These are phyloP conservation scores for Eumaeus atala DNA, from an alignment of 1,140 invertebrate species.

Conservation along the genomic window DNA sequence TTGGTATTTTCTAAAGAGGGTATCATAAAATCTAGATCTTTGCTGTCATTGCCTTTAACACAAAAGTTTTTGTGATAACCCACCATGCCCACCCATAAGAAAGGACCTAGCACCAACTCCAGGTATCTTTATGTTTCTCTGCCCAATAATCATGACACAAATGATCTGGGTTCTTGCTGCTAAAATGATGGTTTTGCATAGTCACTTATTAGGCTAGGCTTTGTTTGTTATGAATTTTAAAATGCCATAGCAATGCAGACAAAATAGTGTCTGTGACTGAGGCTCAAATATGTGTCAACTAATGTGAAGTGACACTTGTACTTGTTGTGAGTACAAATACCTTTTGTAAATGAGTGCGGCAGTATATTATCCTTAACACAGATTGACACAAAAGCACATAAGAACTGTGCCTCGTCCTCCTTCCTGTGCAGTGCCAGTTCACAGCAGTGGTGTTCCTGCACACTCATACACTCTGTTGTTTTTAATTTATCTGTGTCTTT, in stretches of 20 bases:
- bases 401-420: constrained; percentile 41
- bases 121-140: no score
- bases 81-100: no score
- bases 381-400: constrained; percentile 56
- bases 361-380: constrained; percentile 53
- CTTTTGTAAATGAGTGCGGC: constrained; percentile 53
- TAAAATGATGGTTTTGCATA: no score
- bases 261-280: background rate
- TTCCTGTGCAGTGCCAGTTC: constrained; percentile 20
- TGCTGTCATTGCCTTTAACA: no score
- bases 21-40: no score
- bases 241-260: background rate
- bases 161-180: no score
- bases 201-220: no score
- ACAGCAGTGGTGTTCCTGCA: constrained; percentile 37
- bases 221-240: background rate
- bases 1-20: no score
- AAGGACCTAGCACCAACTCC: no score
- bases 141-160: no score
- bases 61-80: no score
- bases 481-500: constrained; percentile 17
- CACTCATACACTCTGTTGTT: constrained; percentile 5
- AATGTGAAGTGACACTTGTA: background rate
- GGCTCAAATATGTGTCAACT: background rate
- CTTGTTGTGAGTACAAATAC: constrained; percentile 25